phyloP scores from a whole-genome alignment of 1,140 invertebrate species.

The Penaeus chinensis region DNA sequence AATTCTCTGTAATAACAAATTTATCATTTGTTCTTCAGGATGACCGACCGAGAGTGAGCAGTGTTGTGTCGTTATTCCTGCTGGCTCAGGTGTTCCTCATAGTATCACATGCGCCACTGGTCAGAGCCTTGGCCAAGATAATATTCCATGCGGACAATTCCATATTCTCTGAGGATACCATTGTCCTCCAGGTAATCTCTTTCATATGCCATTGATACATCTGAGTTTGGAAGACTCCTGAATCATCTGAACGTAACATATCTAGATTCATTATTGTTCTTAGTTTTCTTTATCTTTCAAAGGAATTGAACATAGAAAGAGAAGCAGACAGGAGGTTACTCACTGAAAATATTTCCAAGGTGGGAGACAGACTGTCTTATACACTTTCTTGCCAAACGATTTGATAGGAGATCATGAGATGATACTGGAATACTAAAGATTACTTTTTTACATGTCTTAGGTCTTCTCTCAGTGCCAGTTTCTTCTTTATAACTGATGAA shows the following conservation, averaged over 20 bases:
- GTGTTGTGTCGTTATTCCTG: slow-evolving; percentile 90
- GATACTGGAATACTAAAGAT: background rate
- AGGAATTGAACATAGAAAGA: too few species aligned
- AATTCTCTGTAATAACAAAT: background rate
- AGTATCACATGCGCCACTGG: slow-evolving; percentile 87
- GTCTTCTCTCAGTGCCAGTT: background rate
- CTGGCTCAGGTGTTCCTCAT: slow-evolving; percentile 97
- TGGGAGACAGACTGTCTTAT: too few species aligned
- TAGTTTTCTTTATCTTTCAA: too few species aligned
- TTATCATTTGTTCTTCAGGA: slow-evolving; percentile 65
- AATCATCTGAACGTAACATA: too few species aligned
- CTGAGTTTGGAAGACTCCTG: too few species aligned
- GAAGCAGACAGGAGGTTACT: too few species aligned
- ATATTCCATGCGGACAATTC: slow-evolving; percentile 78
- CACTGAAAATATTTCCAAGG: too few species aligned
- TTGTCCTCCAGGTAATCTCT: slow-evolving; percentile 57
- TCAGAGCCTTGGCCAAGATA: slow-evolving; percentile 88
- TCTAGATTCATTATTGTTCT: too few species aligned
- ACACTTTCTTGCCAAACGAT: too few species aligned
- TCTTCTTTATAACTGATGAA: slow-evolving; percentile 15
- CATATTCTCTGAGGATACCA: slow-evolving; percentile 59
- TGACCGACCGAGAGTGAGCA: slow-evolving; percentile 79
- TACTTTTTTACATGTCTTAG: too few species aligned
- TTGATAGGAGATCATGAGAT: too few species aligned
- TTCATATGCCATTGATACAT: too few species aligned